Conservation (phyloP, 2,797 vertebrate genomes). For the Coilia nasus region DNA sequence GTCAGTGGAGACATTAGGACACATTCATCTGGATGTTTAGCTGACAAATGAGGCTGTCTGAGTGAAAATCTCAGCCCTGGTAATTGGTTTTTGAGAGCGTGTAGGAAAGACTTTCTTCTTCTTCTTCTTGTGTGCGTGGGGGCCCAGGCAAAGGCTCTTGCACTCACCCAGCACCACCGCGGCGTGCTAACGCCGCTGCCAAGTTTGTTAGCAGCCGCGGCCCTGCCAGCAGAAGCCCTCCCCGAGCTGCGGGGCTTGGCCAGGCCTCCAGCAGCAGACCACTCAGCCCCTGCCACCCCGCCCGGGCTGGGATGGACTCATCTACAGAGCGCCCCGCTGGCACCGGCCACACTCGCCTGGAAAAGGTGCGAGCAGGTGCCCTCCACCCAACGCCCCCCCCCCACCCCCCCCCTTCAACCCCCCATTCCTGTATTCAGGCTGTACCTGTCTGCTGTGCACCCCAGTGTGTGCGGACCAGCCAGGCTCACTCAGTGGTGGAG, state of each 20-base stretch:
- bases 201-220: slow-evolving; percentile 51
- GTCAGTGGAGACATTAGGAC: slow-evolving; percentile 47
- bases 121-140: neutral
- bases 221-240: slow-evolving; percentile 38
- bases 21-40: slow-evolving; percentile 54
- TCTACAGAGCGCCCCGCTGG: slow-evolving; percentile 50
- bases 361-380: slow-evolving; percentile 50
- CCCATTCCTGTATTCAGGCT: neutral
- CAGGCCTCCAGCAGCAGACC: slow-evolving; percentile 35
- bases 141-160: neutral
- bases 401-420: too few relatives aligned
- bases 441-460: neutral
- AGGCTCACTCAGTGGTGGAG: slow-evolving; percentile 34
- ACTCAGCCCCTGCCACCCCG: slow-evolving; percentile 36
- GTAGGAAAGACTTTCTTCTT: slow-evolving; percentile 47
- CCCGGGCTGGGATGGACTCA: slow-evolving; percentile 55
- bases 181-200: slow-evolving; percentile 36
- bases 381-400: slow-evolving; percentile 34
- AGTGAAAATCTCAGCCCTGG: slow-evolving; percentile 43
- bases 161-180: neutral
- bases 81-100: slow-evolving; percentile 52
- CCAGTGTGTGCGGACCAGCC: neutral
- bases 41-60: slow-evolving; percentile 53
- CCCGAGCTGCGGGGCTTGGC: slow-evolving; percentile 47
- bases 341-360: slow-evolving; percentile 41